Conservation (phyloP, 1,140 invertebrate genomes). For the Holcopasites calliopsidis region DNA sequence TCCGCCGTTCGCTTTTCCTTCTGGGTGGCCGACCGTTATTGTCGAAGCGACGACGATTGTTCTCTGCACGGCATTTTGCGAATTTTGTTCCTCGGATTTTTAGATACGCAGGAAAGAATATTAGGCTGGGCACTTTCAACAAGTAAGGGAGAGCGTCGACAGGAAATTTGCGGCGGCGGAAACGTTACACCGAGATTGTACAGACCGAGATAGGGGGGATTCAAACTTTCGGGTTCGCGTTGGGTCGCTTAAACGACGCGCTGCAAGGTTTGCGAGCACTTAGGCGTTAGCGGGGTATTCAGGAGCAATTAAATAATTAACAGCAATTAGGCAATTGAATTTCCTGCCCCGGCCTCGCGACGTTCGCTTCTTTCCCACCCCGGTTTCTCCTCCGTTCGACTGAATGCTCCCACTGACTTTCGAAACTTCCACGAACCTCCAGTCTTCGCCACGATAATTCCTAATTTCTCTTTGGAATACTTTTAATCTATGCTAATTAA, state of each 20-base stretch:
- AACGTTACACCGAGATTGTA: conserved; percentile 44
- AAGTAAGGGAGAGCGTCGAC: conserved; percentile 22
- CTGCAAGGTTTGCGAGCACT: conserved; percentile 71
- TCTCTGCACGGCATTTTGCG: too few species aligned
- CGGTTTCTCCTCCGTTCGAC: conserved; percentile 7
- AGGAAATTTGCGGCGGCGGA: conserved; percentile 48
- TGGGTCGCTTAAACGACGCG: conserved; percentile 69
- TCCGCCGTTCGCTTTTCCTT: conserved; percentile 25
- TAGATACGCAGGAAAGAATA: background rate
- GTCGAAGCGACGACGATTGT: background rate
- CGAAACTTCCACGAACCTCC: conserved; percentile 16
- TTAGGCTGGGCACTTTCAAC: background rate
- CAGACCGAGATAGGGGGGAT: conserved; percentile 29
- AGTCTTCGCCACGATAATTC: conserved; percentile 2
- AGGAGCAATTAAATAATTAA: conserved; percentile 76
- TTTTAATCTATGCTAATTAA: background rate
- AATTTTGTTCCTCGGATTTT: too few species aligned
- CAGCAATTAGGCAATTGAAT: conserved; percentile 76
- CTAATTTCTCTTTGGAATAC: conserved; percentile 16
- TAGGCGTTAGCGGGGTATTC: conserved; percentile 69
- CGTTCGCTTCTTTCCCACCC: conserved; percentile 36
- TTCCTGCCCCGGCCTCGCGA: conserved; percentile 52
- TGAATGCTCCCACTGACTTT: conserved; percentile 20
- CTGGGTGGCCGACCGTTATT: too few species aligned
- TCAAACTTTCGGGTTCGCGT: conserved; percentile 59